Percentiles rank a stretch among this genome's conserved stretches.
These are phyloP conservation scores for Luperina testacea DNA, from an alignment of 2,888 invertebrate genomes.

Conservation along the genomic window DNA sequence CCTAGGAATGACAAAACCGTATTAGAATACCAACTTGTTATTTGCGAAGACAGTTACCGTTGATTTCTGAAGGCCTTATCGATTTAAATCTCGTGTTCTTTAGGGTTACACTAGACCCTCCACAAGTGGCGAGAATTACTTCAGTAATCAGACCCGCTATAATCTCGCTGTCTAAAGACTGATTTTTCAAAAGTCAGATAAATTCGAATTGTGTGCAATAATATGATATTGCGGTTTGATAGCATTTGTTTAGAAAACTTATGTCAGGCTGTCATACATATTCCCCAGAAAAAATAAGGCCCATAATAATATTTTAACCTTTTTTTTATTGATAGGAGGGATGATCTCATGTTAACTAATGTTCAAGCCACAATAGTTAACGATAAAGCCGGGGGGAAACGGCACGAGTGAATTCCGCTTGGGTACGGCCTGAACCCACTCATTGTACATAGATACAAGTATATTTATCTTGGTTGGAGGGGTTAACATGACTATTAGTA, in stretches of 20 bases:
- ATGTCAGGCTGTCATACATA: background rate
- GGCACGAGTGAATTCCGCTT: background rate
- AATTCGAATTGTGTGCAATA: no score
- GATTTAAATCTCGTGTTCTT: background rate
- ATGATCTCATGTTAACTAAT: background rate
- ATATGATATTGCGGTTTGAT: no score
- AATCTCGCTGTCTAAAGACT: no score
- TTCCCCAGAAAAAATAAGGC: no score
- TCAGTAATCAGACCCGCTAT: no score
- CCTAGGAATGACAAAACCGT: slow-evolving; percentile 58
- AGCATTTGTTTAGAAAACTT: background rate
- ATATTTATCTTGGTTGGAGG: background rate
- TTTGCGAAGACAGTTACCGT: background rate
- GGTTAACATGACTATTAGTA: slow-evolving; percentile 20
- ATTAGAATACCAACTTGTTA: background rate
- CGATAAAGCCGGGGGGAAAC: background rate
- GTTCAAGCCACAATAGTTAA: background rate
- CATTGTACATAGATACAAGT: background rate
- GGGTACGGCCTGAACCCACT: background rate
- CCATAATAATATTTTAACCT: background rate
- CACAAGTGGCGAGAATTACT: no score
- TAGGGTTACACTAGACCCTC: background rate
- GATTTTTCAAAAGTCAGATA: no score
- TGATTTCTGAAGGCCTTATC: slow-evolving; percentile 19
- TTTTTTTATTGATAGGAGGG: background rate